Evolutionary conservation across 2,113 vertebrate species (phyloP), one percentile per base, ranked within the genome.

Genomic region (Percopsis transmontana): DNA sequence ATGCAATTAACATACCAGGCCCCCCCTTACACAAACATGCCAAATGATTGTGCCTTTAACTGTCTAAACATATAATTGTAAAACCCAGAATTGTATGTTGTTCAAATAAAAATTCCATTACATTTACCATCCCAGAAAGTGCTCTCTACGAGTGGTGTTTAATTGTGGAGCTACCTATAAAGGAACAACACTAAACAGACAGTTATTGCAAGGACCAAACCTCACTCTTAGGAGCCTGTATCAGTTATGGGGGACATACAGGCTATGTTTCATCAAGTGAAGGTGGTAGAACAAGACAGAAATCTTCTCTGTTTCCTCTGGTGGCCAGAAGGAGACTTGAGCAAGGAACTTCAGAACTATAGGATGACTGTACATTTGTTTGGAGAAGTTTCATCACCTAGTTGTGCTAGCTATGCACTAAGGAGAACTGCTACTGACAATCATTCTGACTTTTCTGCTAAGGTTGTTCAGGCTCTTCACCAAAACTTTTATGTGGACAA

Each of bases 81-180:
- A n/a, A n/a, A n/a, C n/a, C n/a, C n/a, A n/a, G n/a, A n/a, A n/a
- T n/a, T n/a, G n/a, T n/a, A n/a, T n/a, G n/a, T n/a, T n/a, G n/a
- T n/a, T n/a, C n/a, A n/a, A n/a, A n/a, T n/a, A n/a, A n/a, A n/a
- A n/a, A n/a, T n/a, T n/a, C n/a, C n/a, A n/a, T n/a, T n/a, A n/a
- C n/a, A n/a, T 33, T 33, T 1, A 33, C 27, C 27, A 33, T 33
- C 27, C 27, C 4, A 33, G 27, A 7, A 33, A 33, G 7, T 3
- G 27, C 3, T 33, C 27, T 7, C 27, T 33, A 7, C 27, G 27
- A 5, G 27, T 33, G 27, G 27, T 33, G 14, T 68, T 68, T 44
- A n/a, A 66, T 23, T 71, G 61, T 53, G 39, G 19, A 51, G 68
- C 60, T 15, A 24, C 45, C n/a, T 68, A 40, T 44, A 11, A 55